A percentile compares a stretch with the other conserved stretches of the same genome.
Conservation (phyloP, 2,797 vertebrate species). For the Coccyzus lansbergi region DNA sequence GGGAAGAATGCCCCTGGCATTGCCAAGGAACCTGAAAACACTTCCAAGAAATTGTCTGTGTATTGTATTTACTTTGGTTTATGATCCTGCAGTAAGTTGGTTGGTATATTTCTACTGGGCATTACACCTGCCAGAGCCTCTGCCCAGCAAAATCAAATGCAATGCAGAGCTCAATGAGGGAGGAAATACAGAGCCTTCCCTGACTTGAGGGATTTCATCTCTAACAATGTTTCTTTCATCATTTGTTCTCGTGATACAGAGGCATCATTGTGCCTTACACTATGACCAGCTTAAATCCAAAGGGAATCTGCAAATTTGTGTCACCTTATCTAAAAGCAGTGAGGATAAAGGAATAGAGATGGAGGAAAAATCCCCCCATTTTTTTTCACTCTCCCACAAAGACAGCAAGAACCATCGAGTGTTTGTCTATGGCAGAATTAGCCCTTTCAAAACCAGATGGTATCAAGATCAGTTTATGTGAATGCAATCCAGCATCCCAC, state of each 20-base stretch:
- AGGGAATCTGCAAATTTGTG: neutral
- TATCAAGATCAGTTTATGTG: neutral
- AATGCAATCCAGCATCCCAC: neutral
- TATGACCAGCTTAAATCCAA: neutral
- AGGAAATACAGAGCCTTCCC: neutral
- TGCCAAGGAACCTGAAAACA: neutral
- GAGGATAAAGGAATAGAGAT: neutral
- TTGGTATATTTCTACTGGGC: neutral
- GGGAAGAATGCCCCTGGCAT: neutral
- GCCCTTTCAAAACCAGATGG: neutral
- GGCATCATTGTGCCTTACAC: neutral
- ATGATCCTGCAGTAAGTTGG: neutral
- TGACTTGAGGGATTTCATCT: neutral
- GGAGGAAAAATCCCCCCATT: neutral
- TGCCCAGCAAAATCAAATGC: neutral
- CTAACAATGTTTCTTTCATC: neutral
- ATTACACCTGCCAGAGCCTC: neutral
- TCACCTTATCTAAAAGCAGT: neutral
- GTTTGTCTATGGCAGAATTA: neutral
- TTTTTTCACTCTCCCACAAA: neutral
- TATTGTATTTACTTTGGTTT: neutral
- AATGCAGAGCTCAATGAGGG: neutral
- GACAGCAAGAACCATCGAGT: accelerated
- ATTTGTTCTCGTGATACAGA: neutral
- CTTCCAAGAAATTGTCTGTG: neutral